These are phyloP conservation scores for Chloroceryle amazona DNA, from an alignment of 2,797 vertebrate species.

Conservation along the genomic window DNA sequence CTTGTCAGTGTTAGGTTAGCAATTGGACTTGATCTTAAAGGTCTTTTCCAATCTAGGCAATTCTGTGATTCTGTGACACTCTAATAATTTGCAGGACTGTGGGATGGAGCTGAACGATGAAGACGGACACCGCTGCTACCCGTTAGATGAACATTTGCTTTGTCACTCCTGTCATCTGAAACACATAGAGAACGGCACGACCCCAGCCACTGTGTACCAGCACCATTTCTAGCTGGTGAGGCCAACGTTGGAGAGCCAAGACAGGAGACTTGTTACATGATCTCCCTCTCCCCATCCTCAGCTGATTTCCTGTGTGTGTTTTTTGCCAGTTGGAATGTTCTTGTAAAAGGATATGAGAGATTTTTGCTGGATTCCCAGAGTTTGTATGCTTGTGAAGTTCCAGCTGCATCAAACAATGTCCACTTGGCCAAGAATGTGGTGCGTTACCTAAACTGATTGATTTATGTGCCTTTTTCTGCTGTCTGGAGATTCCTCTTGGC, in stretches of 20 bases:
- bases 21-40: not conserved
- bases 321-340: accelerated
- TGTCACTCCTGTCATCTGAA: constrained; percentile 94
- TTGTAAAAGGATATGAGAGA: not conserved
- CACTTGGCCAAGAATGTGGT: not conserved
- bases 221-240: constrained; percentile 60
- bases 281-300: not conserved
- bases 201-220: constrained; percentile 75
- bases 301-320: not conserved
- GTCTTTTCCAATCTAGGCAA: not conserved
- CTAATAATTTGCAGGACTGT: constrained; percentile 86
- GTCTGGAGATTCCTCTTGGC: not conserved
- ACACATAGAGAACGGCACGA: constrained; percentile 85
- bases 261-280: not conserved
- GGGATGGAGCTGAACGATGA: constrained; percentile 94
- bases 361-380: not conserved
- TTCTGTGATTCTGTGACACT: not conserved
- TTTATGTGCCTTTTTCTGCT: constrained; percentile 14
- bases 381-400: not conserved
- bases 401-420: not conserved
- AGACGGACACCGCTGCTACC: constrained; percentile 95
- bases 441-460: not conserved
- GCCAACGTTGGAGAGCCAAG: accelerated
- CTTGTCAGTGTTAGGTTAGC: not conserved
- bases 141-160: constrained; percentile 91